Base-by-base conservation (phyloP, 2,113 vertebrate species). In the Calidris pugnax region DNA sequence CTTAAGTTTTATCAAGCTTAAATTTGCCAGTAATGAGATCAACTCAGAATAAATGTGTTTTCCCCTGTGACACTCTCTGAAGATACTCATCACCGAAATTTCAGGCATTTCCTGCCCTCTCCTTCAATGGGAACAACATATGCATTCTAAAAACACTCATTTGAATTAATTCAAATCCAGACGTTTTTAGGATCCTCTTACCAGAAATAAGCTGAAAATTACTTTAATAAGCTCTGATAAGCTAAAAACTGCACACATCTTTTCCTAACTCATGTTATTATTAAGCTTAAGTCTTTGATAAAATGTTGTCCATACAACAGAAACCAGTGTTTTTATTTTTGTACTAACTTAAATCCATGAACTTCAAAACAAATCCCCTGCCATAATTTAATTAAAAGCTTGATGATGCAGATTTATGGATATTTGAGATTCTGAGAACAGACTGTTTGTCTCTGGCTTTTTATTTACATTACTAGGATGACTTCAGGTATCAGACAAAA, bases 71-170 rank as follows among this genome's bases (percentile, higher is more conserved):
- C 35, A 79, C 10, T 23, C 64, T 55, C 62, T 62, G 43, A 91
- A 93, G 59, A 88, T 22, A 85, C 3, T 73, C 11, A 59, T 66
- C 74, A 83, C 79, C 77, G 60, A 90, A 26, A 84, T 50, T 78
- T 73, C 71, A 93, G 53, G 85, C 74, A 91, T 93, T 96, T 84
- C 85, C 87, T 95, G 79, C 53, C 78, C 63, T 76, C 37, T 86
- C 43, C 50, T 88, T 93, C 66, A 77, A 56, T 12, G 27, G 51
- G 55, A 95, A 83, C 56, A 63, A 45, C 15, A 48, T 9, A 18
- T 24, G 27, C 59, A 55, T 75, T 87, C 75, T 63, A 43, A 86
- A 82, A 91, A 22, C 17, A 30, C 47, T 80, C 56, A 48, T 14
- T 8, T 59, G 51, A 75, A 62, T 66, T 72, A 32, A 82, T 51